These are phyloP conservation scores for Rhabdomys dilectus DNA, from an alignment of 2,113 vertebrate species.

Conservation along the genomic window DNA sequence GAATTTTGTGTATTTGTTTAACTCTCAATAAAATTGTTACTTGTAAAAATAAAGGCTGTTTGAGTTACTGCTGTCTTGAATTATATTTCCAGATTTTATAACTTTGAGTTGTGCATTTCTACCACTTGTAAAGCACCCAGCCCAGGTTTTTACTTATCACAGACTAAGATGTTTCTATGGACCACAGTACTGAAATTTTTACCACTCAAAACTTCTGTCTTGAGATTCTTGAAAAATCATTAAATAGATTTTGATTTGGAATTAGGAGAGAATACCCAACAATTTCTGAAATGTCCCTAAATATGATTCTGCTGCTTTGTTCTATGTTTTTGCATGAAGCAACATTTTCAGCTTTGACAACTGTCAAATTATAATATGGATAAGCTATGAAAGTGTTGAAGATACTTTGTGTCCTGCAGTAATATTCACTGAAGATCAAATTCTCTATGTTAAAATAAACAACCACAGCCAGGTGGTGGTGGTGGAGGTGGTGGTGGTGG, in stretches of 20 bases:
- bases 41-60: not conserved
- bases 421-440: not conserved
- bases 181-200: not conserved
- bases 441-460: not conserved
- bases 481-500: too few species aligned
- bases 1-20: not conserved
- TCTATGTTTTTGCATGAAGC: not conserved
- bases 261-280: not conserved
- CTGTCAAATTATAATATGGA: not conserved
- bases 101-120: not conserved
- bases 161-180: not conserved
- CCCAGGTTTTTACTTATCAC: not conserved
- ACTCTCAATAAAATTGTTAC: not conserved
- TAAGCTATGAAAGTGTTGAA: not conserved
- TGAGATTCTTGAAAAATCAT: not conserved
- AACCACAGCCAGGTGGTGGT: too few species aligned
- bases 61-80: not conserved
- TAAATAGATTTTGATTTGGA: not conserved
- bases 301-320: not conserved
- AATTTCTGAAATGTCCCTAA: not conserved
- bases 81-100: not conserved
- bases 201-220: not conserved
- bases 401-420: not conserved
- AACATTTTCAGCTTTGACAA: not conserved
- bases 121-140: not conserved